Conservation (phyloP, 2,113 vertebrate species). For the Brachyhypopomus occidentalis region DNA sequence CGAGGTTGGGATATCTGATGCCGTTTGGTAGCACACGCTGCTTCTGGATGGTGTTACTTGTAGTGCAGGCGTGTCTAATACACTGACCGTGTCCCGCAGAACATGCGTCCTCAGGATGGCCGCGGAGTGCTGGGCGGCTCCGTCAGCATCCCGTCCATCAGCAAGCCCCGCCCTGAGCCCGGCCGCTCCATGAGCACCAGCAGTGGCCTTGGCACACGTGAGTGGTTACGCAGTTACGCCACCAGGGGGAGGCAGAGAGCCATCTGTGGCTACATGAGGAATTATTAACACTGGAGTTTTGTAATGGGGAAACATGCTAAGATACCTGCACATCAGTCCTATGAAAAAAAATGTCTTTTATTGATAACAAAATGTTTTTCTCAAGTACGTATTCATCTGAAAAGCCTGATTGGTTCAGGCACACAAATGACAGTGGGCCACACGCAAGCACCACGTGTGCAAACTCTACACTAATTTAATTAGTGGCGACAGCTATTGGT, state of each 20-base stretch:
- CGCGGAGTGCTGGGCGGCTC: slow-evolving; percentile 92
- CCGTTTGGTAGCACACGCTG: too few species aligned
- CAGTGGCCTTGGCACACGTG: slow-evolving; percentile 92
- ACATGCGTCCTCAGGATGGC: slow-evolving; percentile 90
- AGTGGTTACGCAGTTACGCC: slow-evolving; percentile 64
- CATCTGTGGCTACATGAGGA: not conserved
- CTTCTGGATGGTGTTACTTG: not conserved
- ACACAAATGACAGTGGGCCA: too few species aligned
- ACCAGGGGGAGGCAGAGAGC: not conserved
- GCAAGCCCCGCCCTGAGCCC: slow-evolving; percentile 88
- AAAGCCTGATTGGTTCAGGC: too few species aligned
- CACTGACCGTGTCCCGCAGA: slow-evolving; percentile 75
- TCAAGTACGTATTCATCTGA: too few species aligned
- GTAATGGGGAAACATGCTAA: too few species aligned
- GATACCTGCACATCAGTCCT: too few species aligned
- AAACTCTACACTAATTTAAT: too few species aligned
- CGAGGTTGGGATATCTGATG: too few species aligned
- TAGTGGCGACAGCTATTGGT: too few species aligned
- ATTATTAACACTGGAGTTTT: too few species aligned
- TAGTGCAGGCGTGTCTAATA: slow-evolving; percentile 33
- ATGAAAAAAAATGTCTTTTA: too few species aligned
- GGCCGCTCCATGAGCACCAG: slow-evolving; percentile 98
- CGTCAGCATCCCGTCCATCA: slow-evolving; percentile 96
- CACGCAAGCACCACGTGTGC: too few species aligned
- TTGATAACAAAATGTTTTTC: not conserved